A percentile compares a stretch with the other conserved stretches of the same genome.
These are phyloP conservation scores for Drosophila kepulauana DNA, from an alignment of 1,140 invertebrate species.

Conservation along the genomic window DNA sequence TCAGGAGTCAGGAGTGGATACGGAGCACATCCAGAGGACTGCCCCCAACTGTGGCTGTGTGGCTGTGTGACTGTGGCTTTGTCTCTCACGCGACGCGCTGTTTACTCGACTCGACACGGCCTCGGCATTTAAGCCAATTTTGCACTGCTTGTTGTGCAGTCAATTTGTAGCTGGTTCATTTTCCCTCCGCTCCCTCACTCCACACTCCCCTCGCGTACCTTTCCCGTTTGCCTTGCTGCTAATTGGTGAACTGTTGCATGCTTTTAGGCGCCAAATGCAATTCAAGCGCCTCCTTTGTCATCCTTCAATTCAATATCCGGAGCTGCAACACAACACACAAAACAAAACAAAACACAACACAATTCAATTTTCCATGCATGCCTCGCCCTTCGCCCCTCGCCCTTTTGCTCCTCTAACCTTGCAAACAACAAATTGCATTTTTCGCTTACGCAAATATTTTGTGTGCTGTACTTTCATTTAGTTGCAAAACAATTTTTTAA, in stretches of 20 bases:
- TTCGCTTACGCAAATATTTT: not conserved
- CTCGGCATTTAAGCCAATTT: constrained; percentile 41
- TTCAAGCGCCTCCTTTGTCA: constrained; percentile 17
- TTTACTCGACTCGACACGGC: not conserved
- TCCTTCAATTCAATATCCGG: not conserved
- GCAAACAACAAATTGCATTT: not conserved
- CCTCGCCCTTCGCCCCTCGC: not conserved
- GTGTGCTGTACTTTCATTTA: not conserved
- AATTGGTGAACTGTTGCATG: constrained; percentile 31
- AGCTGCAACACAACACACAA: too few relatives aligned
- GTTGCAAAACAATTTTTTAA: not conserved
- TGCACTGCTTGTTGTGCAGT: constrained; percentile 19
- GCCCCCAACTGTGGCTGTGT: too few relatives aligned
- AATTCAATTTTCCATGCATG: not conserved
- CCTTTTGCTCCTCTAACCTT: too few relatives aligned
- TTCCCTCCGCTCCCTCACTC: not conserved
- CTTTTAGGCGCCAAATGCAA: constrained; percentile 25
- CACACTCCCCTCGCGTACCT: not conserved
- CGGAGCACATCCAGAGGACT: not conserved
- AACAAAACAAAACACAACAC: not conserved
- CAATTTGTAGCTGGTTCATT: constrained; percentile 17
- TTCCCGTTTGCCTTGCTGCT: not conserved
- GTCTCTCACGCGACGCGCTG: not conserved
- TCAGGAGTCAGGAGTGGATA: not conserved
- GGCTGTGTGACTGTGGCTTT: not conserved